Conservation (phyloP, 1,140 invertebrate species). For the Lucilia cuprina region DNA sequence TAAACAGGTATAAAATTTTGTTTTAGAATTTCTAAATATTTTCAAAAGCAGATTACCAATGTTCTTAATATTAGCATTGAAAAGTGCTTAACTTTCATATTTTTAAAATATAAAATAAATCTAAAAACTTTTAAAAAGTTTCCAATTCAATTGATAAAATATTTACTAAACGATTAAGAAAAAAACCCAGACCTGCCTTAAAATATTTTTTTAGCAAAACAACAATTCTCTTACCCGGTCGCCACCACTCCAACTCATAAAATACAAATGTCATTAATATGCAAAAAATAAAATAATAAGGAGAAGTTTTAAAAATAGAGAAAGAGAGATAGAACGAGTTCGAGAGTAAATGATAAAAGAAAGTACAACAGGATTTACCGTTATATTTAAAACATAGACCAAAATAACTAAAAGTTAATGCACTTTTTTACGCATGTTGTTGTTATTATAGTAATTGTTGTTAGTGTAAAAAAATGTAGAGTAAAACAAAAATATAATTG, state of each 20-base stretch:
- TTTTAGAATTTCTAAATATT: too few species aligned
- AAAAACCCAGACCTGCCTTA: not conserved
- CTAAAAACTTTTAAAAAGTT: not conserved
- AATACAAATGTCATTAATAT: not conserved
- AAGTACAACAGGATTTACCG: not conserved
- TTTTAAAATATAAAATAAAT: too few species aligned
- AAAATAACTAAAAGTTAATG: not conserved
- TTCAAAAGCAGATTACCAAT: too few species aligned
- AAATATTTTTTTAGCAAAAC: not conserved
- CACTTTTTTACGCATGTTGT: not conserved
- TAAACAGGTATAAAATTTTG: too few species aligned
- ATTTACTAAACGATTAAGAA: not conserved
- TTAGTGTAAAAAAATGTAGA: too few species aligned
- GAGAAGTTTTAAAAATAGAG: not conserved
- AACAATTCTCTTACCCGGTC: not conserved
- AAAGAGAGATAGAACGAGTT: not conserved
- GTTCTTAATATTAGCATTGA: too few species aligned
- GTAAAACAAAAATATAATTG: too few species aligned
- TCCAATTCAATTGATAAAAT: not conserved
- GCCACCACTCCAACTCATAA: not conserved
- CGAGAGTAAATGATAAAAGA: not conserved
- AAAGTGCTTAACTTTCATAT: too few species aligned
- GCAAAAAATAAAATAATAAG: not conserved
- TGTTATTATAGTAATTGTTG: not conserved
- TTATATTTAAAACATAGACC: not conserved